These are phyloP conservation scores for Omphaloscelis lunosa DNA, from an alignment of 2,888 invertebrate species.

Conservation along the genomic window DNA sequence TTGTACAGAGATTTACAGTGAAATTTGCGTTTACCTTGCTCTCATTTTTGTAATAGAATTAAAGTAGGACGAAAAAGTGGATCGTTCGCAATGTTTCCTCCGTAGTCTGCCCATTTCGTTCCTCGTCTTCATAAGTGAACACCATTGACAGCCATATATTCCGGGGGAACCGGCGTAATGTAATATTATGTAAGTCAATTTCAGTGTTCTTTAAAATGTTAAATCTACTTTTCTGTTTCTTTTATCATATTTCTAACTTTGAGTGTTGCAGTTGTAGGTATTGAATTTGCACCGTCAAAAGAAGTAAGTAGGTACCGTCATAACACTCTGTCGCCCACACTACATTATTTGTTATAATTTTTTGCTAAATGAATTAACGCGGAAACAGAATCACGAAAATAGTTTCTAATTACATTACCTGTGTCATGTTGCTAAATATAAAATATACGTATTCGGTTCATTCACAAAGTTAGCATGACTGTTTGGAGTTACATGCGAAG, in stretches of 20 bases:
- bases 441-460: constrained; percentile 47
- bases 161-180: constrained; percentile 14
- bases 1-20: background rate
- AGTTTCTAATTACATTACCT: constrained; percentile 64
- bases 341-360: constrained; percentile 15
- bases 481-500: constrained; percentile 57
- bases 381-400: constrained; percentile 32
- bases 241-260: background rate
- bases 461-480: constrained; percentile 70
- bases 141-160: constrained; percentile 49
- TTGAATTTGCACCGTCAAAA: background rate
- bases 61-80: constrained; percentile 20
- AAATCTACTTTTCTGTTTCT: background rate
- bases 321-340: background rate
- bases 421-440: constrained; percentile 60
- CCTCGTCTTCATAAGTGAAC: constrained; percentile 50
- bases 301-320: background rate
- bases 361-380: constrained; percentile 16
- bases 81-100: constrained; percentile 17
- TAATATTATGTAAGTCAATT: constrained; percentile 18
- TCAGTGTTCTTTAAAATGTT: constrained; percentile 15
- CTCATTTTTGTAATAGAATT: constrained; percentile 37
- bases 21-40: constrained; percentile 21
- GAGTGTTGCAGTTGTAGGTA: background rate
- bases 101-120: constrained; percentile 40